These are phyloP conservation scores for Oxyura jamaicensis DNA, from an alignment of 2,113 vertebrate genomes.

Conservation along the genomic window DNA sequence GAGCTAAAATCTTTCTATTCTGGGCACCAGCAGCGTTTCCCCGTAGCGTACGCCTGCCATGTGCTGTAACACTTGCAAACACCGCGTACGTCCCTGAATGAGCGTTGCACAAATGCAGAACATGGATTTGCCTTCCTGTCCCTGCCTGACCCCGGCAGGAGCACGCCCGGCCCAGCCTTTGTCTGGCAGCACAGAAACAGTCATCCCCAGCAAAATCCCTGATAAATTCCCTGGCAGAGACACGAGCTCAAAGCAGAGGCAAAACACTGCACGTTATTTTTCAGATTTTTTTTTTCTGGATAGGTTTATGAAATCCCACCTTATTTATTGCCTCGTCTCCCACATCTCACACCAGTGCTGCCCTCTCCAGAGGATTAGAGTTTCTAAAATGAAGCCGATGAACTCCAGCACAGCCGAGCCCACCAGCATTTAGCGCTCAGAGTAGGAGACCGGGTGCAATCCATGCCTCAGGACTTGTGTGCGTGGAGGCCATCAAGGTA, in stretches of 20 bases:
- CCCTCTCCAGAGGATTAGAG: not conserved
- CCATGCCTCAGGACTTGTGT: not conserved
- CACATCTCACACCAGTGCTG: not conserved
- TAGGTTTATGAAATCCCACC: not conserved
- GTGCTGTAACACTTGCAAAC: slow-evolving; percentile 46
- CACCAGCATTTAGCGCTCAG: not conserved
- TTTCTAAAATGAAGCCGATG: not conserved
- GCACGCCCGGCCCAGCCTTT: not conserved
- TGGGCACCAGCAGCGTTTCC: slow-evolving; percentile 7
- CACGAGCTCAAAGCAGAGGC: not conserved
- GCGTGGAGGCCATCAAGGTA: not conserved
- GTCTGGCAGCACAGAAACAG: not conserved
- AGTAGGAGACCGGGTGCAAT: not conserved
- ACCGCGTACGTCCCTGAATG: slow-evolving; percentile 7
- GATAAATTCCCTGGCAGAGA: not conserved
- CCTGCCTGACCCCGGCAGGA: not conserved
- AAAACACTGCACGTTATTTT: not conserved
- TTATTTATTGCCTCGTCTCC: not conserved
- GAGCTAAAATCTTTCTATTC: slow-evolving; percentile 58
- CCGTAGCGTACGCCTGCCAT: slow-evolving; percentile 45
- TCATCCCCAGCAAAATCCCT: rapidly evolving
- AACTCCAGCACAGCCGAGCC: not conserved
- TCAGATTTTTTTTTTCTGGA: not conserved
- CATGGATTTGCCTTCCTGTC: slow-evolving; percentile 37
- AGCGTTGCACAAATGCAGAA: slow-evolving; percentile 41